Evolutionary conservation across 92 coral and sea anemone genomes (phyloP).

Genomic region (Hydrozoanthus gracilis): DNA sequence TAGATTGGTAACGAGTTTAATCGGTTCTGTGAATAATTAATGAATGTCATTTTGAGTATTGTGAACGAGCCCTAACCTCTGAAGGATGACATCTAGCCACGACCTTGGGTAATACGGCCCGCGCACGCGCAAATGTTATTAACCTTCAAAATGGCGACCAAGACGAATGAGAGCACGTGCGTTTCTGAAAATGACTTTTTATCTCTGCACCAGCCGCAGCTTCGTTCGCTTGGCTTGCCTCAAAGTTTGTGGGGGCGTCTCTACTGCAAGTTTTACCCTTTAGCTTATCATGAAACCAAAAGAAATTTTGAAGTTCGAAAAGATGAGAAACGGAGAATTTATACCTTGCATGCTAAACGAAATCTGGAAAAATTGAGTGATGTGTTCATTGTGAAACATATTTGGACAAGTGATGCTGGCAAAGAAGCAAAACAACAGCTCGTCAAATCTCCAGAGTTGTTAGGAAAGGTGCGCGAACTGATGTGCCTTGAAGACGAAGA

Average conservation of each 20-base stretch:
- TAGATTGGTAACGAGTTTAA: no score
- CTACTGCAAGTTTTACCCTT: constrained; percentile 69
- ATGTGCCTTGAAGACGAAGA: constrained; percentile 56
- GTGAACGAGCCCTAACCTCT: no score
- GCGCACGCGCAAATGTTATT: no score
- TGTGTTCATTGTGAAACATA: constrained; percentile 76
- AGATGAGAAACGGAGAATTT: constrained; percentile 36
- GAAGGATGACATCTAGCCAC: no score
- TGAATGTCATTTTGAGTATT: no score
- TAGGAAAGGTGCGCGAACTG: constrained; percentile 66
- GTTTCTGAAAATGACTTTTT: constrained; percentile 79
- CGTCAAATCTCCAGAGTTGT: constrained; percentile 65
- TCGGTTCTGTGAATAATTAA: no score
- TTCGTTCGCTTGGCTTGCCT: constrained; percentile 84
- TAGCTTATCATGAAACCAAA: constrained; percentile 54
- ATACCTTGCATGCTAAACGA: constrained; percentile 63
- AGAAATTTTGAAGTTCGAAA: constrained; percentile 70
- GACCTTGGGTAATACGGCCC: no score
- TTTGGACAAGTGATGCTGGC: constrained; percentile 83
- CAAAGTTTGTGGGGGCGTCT: constrained; percentile 74
- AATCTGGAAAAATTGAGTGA: constrained; percentile 65
- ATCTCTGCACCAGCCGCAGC: constrained; percentile 77
- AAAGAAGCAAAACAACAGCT: constrained; percentile 67
- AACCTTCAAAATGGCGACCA: not conserved
- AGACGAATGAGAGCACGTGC: constrained; percentile 75